Evolutionary conservation across 64 coral and sea anemone species (phyloP).

Genomic region (Platygyra sinensis): DNA sequence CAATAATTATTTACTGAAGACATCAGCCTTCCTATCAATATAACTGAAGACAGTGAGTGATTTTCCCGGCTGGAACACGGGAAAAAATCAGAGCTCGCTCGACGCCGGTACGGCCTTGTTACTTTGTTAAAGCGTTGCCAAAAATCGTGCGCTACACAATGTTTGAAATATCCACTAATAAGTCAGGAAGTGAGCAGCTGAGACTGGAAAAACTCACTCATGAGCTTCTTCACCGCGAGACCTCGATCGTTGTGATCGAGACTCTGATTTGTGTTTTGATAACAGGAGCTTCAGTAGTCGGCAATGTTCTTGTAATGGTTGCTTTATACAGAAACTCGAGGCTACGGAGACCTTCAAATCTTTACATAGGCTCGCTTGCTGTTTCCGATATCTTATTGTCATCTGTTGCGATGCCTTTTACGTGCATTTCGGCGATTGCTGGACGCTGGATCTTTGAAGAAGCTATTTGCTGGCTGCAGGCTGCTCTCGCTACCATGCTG

Average conservation of each 20-base stretch:
- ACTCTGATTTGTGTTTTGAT: neutral
- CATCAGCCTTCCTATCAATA: no score
- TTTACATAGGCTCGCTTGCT: neutral
- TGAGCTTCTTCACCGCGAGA: neutral
- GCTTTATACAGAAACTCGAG: constrained; percentile 28
- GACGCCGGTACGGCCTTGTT: no score
- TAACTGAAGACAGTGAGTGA: no score
- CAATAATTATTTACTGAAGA: no score
- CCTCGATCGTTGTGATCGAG: neutral
- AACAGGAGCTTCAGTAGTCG: neutral
- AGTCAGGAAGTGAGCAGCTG: neutral
- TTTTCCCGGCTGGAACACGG: no score
- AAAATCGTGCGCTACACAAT: no score
- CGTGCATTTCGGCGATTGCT: neutral
- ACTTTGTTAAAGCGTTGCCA: no score
- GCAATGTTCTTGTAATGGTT: constrained; percentile 12
- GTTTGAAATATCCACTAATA: neutral
- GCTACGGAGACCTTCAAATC: constrained; percentile 10
- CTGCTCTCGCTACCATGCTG: constrained; percentile 12
- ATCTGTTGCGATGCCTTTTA: neutral
- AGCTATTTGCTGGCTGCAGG: constrained; percentile 11
- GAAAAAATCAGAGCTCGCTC: no score
- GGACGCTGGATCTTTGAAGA: constrained; percentile 9
- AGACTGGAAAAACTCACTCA: neutral
- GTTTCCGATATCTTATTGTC: neutral